Percentiles rank a stretch among this genome's conserved stretches.
These are phyloP conservation scores for Pheosia tremula DNA, from an alignment of 2,888 invertebrate genomes.

Conservation along the genomic window DNA sequence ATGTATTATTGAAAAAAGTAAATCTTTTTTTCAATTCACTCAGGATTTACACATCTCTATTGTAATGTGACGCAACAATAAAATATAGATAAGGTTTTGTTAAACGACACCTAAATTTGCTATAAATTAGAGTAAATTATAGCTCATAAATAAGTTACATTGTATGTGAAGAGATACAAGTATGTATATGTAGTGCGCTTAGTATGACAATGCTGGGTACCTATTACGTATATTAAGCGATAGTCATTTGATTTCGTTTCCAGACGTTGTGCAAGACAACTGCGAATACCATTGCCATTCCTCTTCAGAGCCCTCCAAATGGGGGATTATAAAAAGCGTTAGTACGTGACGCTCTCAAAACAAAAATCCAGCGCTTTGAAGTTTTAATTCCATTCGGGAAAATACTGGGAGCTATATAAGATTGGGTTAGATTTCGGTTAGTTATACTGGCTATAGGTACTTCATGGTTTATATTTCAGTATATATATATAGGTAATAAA, in stretches of 20 bases:
- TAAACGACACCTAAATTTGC: not conserved
- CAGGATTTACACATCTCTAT: too few species aligned
- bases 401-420: slow-evolving; percentile 18
- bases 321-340: slow-evolving; percentile 71
- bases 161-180: not conserved
- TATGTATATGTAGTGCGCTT: too few species aligned
- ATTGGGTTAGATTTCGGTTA: too few species aligned
- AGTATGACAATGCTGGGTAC: not conserved
- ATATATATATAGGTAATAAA: too few species aligned
- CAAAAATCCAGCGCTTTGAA: slow-evolving; percentile 60
- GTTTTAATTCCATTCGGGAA: slow-evolving; percentile 45
- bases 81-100: slow-evolving; percentile 7
- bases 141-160: not conserved
- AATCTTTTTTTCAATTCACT: too few species aligned
- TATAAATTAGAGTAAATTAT: slow-evolving; percentile 4
- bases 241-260: slow-evolving; percentile 38
- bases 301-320: slow-evolving; percentile 30
- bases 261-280: slow-evolving; percentile 58
- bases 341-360: slow-evolving; percentile 71
- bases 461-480: too few species aligned
- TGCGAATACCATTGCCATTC: slow-evolving; percentile 39
- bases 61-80: slow-evolving; percentile 4
- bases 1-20: too few species aligned
- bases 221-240: slow-evolving; percentile 21
- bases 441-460: slow-evolving; percentile 12